A percentile compares a stretch with the other conserved stretches of the same genome.
Evolutionary conservation across 1,140 invertebrate genomes (phyloP).

Genomic region (Brachionus koreanus): DNA sequence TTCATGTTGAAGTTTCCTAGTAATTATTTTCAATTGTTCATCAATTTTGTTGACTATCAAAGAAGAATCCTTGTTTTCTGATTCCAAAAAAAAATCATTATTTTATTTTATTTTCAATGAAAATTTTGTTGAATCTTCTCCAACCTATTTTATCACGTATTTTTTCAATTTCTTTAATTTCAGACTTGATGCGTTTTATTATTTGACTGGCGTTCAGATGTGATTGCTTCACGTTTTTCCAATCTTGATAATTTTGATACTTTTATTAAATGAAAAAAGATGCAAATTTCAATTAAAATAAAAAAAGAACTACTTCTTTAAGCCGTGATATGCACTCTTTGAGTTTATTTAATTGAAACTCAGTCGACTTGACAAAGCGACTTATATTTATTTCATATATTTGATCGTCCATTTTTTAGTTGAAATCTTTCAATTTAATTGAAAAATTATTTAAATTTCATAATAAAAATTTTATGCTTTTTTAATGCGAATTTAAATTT

Average conservation of each 20-base stretch:
- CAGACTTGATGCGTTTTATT: slow-evolving; percentile 10
- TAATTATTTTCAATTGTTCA: slow-evolving; percentile 19
- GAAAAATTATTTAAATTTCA: too few species aligned
- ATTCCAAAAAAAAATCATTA: not conserved
- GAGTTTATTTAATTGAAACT: slow-evolving; percentile 27
- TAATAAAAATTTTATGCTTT: too few species aligned
- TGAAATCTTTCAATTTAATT: too few species aligned
- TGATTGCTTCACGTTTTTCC: slow-evolving; percentile 34
- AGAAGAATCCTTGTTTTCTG: not conserved
- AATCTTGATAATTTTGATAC: slow-evolving; percentile 35
- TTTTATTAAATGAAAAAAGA: not conserved
- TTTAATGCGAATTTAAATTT: too few species aligned
- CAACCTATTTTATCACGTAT: slow-evolving; percentile 23
- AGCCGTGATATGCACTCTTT: slow-evolving; percentile 12
- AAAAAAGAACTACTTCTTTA: slow-evolving; percentile 1
- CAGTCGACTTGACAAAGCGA: slow-evolving; percentile 5
- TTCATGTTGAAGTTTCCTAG: slow-evolving; percentile 5
- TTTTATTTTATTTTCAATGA: not conserved
- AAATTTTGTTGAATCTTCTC: not conserved
- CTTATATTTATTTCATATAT: slow-evolving; percentile 41
- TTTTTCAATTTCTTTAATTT: slow-evolving; percentile 40
- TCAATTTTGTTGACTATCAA: not conserved
- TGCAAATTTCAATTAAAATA: not conserved
- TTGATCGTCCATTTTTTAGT: slow-evolving; percentile 26
- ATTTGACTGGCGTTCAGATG: slow-evolving; percentile 40